Conservation (phyloP, 2,888 invertebrate species). For the Anthoptus insignis region DNA sequence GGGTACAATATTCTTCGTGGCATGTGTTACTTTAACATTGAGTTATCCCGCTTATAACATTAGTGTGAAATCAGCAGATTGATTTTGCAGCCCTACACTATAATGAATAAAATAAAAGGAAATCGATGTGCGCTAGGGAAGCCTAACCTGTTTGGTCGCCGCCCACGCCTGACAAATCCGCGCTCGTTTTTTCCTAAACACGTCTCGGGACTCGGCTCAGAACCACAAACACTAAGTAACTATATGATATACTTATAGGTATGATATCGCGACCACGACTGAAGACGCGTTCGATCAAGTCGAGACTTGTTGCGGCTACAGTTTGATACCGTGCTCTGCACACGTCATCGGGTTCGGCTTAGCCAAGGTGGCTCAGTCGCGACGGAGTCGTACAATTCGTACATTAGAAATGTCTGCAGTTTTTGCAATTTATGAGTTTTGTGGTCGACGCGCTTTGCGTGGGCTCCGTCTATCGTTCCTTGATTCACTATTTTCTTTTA, state of each 20-base stretch:
- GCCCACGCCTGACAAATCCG: constrained; percentile 83
- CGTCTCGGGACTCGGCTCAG: constrained; percentile 46
- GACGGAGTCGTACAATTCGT: constrained; percentile 34
- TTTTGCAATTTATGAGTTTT: constrained; percentile 25
- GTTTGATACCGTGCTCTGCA: constrained; percentile 42
- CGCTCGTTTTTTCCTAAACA: constrained; percentile 66
- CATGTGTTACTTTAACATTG: not conserved
- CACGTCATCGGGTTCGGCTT: constrained; percentile 50
- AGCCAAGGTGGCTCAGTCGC: constrained; percentile 48
- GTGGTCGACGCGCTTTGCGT: constrained; percentile 10
- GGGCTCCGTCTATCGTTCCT: constrained; percentile 28
- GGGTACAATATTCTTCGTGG: not conserved
- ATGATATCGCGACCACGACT: constrained; percentile 43
- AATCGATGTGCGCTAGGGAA: constrained; percentile 68
- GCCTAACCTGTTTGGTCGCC: constrained; percentile 80
- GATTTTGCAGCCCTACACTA: constrained; percentile 68
- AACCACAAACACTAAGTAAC: constrained; percentile 44
- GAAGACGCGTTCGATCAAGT: constrained; percentile 68
- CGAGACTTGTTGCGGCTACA: constrained; percentile 62
- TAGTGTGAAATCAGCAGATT: constrained; percentile 24
- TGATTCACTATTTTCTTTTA: constrained; percentile 25
- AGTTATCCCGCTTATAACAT: not conserved
- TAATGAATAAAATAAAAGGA: constrained; percentile 74
- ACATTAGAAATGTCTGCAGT: constrained; percentile 48
- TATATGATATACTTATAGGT: constrained; percentile 21